These are phyloP conservation scores for Saccopteryx bilineata DNA, from an alignment of 2,113 vertebrate species.

Conservation along the genomic window DNA sequence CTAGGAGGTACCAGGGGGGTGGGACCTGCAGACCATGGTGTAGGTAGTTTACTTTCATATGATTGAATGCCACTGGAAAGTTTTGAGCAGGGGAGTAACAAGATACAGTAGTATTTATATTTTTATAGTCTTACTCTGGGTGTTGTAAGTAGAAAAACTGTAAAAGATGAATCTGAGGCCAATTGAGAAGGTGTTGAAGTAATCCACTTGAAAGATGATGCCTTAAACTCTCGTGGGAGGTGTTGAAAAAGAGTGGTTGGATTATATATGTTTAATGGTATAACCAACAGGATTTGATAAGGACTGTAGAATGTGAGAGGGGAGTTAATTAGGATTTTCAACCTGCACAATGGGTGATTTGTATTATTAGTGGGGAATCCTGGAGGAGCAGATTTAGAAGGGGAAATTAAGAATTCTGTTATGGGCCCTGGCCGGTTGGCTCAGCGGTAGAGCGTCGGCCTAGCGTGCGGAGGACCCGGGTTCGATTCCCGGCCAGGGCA, in stretches of 20 bases:
- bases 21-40: too few species aligned
- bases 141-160: background rate
- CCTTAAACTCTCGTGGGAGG: background rate
- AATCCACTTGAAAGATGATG: background rate
- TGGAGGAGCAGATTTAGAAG: constrained; percentile 32
- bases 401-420: background rate
- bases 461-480: too few species aligned
- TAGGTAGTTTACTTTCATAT: background rate
- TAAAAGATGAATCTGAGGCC: background rate
- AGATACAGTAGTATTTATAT: background rate
- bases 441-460: too few species aligned
- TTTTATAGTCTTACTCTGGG: background rate
- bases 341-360: background rate
- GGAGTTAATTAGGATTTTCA: background rate
- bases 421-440: too few species aligned
- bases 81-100: background rate
- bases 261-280: background rate
- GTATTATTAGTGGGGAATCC: background rate
- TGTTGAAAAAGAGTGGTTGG: background rate
- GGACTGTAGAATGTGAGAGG: background rate
- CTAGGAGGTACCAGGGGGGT: background rate
- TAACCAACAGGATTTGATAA: constrained; percentile 9
- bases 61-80: background rate
- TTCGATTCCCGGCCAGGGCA: too few species aligned
- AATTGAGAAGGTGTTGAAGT: background rate